Evolutionary conservation across 2,888 invertebrate genomes (phyloP), one percentile per base, ranked within the genome.

Genomic region (Hyppa rectilinea): DNA sequence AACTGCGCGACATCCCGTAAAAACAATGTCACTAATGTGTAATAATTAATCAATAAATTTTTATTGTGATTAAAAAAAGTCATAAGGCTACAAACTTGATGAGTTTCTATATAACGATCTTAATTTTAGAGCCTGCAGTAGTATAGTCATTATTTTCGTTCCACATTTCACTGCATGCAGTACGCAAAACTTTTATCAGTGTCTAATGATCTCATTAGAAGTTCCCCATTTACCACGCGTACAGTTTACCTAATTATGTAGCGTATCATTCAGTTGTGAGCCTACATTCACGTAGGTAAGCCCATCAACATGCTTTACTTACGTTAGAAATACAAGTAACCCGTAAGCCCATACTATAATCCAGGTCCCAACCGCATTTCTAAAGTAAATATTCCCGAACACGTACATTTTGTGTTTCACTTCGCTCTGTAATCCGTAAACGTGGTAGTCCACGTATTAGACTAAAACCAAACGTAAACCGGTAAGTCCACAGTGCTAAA

Each of bases 401-500:
- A 76, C n/a, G 5, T 38, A 71, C 47, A 45, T 65, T 71, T 71
- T 40, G 62, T 75, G 59, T 60, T 75, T 40, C 76, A 62, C 67
- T 65, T 59, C 59, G 34, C 45, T 68, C 47, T 59, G 26, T 60
- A 69, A 83, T 69, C 47, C 62, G 31, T 58, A 71, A 83, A 62
- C 72, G 53, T 78, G 65, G 52, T 59, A 62, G 65, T 40, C 55
- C 49, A 73, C 61, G 70, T 78, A 78, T 80, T 73, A 49, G 38
- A 66, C 66, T 53, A 69, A 62, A 49, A 75, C 75, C 69, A 50
- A 81, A 69, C 66, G 69, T 79, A 82, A 81, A 62, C 75, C 75
- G 45, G 53, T 73, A 73, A 60, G 59, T 79, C 78, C 65, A 84
- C 75, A 69, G 34, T 9, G 55, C 74, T 81, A 73, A 85, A 81